phyloP scores from a whole-genome alignment of 2,113 vertebrate genomes.

The Pantherophis guttatus region DNA sequence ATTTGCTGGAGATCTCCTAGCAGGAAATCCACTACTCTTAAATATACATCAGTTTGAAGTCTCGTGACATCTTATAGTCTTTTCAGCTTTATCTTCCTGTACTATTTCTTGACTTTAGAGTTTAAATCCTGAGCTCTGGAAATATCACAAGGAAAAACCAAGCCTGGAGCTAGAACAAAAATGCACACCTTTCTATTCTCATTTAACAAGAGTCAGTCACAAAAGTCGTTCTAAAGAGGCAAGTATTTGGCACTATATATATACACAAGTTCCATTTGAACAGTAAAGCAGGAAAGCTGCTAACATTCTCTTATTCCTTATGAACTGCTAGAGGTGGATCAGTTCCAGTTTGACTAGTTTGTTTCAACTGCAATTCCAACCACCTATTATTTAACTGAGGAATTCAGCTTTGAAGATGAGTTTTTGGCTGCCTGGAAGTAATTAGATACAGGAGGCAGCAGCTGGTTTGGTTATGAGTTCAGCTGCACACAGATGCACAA shows the following conservation, averaged over 20 bases:
- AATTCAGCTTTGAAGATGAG: conserved; percentile 14
- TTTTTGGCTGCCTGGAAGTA: conserved; percentile 25
- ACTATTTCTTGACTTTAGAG: background rate
- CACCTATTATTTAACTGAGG: background rate
- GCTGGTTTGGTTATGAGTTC: conserved; percentile 44
- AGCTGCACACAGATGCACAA: conserved; percentile 24
- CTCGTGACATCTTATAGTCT: background rate
- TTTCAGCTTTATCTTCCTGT: background rate
- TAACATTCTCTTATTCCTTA: background rate
- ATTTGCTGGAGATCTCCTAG: background rate
- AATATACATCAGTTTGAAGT: background rate
- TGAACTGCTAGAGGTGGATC: background rate
- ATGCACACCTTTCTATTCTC: background rate
- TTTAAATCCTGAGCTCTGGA: background rate
- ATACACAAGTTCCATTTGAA: background rate
- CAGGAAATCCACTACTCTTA: background rate
- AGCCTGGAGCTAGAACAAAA: background rate
- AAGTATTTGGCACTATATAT: background rate
- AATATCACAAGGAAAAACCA: background rate
- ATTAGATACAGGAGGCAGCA: conserved; percentile 30
- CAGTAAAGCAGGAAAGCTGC: background rate
- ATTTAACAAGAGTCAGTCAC: background rate
- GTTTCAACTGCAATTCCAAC: conserved; percentile 1
- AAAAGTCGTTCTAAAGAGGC: background rate
- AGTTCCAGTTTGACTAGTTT: background rate